Evolutionary conservation across 2,888 invertebrate species (phyloP).

Genomic region (Acleris emargana): DNA sequence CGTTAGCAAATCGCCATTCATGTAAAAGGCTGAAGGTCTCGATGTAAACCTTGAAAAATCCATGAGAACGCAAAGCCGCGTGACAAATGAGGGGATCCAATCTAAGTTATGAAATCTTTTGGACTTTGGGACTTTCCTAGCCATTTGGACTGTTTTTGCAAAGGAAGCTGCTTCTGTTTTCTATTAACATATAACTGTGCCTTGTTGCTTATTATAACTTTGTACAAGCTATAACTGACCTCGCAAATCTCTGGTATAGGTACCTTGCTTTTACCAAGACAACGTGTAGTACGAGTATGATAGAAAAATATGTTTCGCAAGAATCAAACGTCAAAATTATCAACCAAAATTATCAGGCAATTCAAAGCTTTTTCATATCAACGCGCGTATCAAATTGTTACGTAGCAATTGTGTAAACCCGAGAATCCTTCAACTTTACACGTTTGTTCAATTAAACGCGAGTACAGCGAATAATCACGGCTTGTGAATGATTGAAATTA

Average conservation of each 20-base stretch:
- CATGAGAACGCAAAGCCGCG: conserved; percentile 26
- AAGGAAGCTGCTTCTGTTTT: too few relatives aligned
- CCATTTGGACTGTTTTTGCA: too few relatives aligned
- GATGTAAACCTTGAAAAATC: conserved; percentile 52
- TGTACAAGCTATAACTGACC: too few relatives aligned
- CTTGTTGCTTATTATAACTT: too few relatives aligned
- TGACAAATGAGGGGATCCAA: conserved; percentile 23
- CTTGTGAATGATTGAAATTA: conserved; percentile 11
- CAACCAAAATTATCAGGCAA: conserved; percentile 31
- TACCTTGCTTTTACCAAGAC: neutral
- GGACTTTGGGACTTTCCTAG: neutral
- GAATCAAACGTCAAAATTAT: conserved; percentile 20
- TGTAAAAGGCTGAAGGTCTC: conserved; percentile 68
- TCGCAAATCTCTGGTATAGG: too few relatives aligned
- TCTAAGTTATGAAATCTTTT: conserved; percentile 11
- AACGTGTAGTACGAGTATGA: neutral
- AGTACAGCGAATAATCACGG: conserved; percentile 9
- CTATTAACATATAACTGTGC: too few relatives aligned
- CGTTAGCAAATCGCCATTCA: conserved; percentile 70
- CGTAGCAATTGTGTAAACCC: conserved; percentile 27
- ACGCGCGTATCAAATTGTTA: conserved; percentile 30
- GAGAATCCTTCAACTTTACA: conserved; percentile 34
- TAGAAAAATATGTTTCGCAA: conserved; percentile 4
- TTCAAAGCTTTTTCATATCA: conserved; percentile 21
- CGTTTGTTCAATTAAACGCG: conserved; percentile 1